Evolutionary conservation across 2,888 invertebrate species (phyloP).

Genomic region (Hoplodrina ambigua): DNA sequence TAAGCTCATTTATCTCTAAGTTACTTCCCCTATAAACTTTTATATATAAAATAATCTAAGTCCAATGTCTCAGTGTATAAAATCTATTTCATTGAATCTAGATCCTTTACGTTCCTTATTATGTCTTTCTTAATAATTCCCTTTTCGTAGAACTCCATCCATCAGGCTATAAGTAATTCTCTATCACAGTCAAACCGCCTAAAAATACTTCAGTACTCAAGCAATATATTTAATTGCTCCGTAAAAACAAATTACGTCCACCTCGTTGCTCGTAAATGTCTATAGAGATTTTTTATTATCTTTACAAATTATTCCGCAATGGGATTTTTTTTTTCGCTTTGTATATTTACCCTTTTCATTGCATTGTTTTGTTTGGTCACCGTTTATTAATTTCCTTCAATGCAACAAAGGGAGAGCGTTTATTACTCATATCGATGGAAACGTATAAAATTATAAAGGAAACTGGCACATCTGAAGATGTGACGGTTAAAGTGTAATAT

Average conservation of each 20-base stretch:
- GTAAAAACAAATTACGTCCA: conserved; percentile 66
- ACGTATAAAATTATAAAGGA: conserved; percentile 36
- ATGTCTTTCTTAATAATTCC: not conserved
- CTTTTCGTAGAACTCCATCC: not conserved
- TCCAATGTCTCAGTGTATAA: not conserved
- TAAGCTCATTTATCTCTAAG: too few species aligned
- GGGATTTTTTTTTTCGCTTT: conserved; percentile 38
- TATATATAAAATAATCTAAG: not conserved
- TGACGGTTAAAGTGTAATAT: conserved; percentile 76
- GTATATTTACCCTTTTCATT: conserved; percentile 53
- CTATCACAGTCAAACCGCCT: conserved; percentile 9
- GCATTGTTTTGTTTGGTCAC: conserved; percentile 51
- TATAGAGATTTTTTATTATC: conserved; percentile 62
- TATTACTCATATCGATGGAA: conserved; percentile 17
- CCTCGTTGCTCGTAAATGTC: conserved; percentile 63
- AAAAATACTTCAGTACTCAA: conserved; percentile 10
- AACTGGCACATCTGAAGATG: conserved; percentile 66
- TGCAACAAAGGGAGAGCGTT: conserved; percentile 20
- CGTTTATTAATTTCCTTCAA: conserved; percentile 52
- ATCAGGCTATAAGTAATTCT: not conserved
- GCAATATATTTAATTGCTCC: conserved; percentile 60
- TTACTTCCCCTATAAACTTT: not conserved
- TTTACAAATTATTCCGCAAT: conserved; percentile 54
- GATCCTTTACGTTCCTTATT: too few species aligned
- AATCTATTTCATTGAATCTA: too few species aligned